A percentile compares a stretch with the other conserved stretches of the same genome.
Conservation (phyloP, 92 coral and sea anemone genomes). For the Hydrozoanthus gracilis region DNA sequence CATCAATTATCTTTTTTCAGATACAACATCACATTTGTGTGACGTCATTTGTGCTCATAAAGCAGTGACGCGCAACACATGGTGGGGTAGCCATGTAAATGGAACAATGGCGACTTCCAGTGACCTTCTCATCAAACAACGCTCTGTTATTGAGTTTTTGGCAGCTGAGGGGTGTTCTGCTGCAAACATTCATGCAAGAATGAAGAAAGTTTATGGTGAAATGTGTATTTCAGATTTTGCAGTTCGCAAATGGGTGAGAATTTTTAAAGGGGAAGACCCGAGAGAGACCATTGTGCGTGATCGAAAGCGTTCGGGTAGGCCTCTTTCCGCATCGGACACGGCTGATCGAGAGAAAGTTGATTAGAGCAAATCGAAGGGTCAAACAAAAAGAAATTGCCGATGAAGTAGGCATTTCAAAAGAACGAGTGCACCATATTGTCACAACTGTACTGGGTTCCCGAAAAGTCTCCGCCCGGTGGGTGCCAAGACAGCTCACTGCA, state of each 20-base stretch:
- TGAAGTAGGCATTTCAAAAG: constrained; percentile 25
- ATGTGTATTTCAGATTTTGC: constrained; percentile 24
- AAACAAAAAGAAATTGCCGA: constrained; percentile 24
- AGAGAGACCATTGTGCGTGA: constrained; percentile 23
- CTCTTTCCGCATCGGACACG: constrained; percentile 20
- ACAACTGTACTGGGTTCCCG: constrained; percentile 22
- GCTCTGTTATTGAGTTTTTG: constrained; percentile 25
- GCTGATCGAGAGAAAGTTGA: constrained; percentile 24
- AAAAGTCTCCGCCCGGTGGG: constrained; percentile 10
- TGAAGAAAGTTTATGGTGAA: constrained; percentile 24
- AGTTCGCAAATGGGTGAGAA: constrained; percentile 26
- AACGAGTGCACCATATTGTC: constrained; percentile 26
- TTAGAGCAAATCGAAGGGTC: constrained; percentile 24
- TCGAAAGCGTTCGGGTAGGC: constrained; percentile 28
- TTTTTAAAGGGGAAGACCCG: constrained; percentile 26
- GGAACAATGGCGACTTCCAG: constrained; percentile 28
- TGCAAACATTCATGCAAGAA: constrained; percentile 13
- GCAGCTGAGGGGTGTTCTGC: constrained; percentile 29
- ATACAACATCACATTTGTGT: constrained; percentile 4
- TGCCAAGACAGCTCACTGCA: constrained; percentile 25
- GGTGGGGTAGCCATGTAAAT: constrained; percentile 18
- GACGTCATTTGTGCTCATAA: constrained; percentile 26
- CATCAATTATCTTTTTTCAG: not conserved
- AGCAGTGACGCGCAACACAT: constrained; percentile 17
- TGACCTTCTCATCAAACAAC: constrained; percentile 26